Evolutionary conservation across 1,140 invertebrate genomes (phyloP).

Genomic region (Chrysopa pallens): DNA sequence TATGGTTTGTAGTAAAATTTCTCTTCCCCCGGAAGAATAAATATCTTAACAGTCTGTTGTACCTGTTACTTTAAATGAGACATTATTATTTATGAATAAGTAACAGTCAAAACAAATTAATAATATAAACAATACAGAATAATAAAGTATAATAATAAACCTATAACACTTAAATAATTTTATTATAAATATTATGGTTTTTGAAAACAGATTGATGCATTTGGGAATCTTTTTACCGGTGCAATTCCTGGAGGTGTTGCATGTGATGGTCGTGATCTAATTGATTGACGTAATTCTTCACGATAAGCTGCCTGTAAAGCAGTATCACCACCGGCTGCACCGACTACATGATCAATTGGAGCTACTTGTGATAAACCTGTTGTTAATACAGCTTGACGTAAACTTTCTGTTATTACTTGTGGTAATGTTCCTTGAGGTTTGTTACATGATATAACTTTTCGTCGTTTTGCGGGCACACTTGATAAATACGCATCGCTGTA

Average conservation of each 20-base stretch:
- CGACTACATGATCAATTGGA: constrained; percentile 22
- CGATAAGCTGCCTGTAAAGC: constrained; percentile 26
- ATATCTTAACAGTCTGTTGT: too few species aligned
- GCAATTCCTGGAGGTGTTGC: constrained; percentile 26
- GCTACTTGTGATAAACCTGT: constrained; percentile 26
- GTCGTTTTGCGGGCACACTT: constrained; percentile 60
- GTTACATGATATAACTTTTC: constrained; percentile 40
- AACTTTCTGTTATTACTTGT: constrained; percentile 24
- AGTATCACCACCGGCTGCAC: constrained; percentile 19
- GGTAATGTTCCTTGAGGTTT: constrained; percentile 24
- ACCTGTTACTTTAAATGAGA: too few species aligned
- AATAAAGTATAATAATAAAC: constrained; percentile 1
- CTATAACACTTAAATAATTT: neutral
- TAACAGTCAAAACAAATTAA: too few species aligned
- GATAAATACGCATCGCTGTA: constrained; percentile 71
- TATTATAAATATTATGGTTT: constrained; percentile 1
- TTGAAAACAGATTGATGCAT: constrained; percentile 26
- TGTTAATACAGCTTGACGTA: constrained; percentile 28
- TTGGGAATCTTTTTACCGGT: constrained; percentile 21
- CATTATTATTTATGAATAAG: too few species aligned
- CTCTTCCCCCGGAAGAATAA: too few species aligned
- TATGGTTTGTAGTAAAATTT: too few species aligned
- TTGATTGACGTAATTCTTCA: constrained; percentile 21
- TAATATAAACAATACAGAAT: neutral
- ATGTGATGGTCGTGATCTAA: constrained; percentile 22